Percentiles rank a stretch among this genome's conserved stretches.
phyloP scores from a whole-genome alignment of 64 coral and sea anemone species.

The Trachythela sp. region DNA sequence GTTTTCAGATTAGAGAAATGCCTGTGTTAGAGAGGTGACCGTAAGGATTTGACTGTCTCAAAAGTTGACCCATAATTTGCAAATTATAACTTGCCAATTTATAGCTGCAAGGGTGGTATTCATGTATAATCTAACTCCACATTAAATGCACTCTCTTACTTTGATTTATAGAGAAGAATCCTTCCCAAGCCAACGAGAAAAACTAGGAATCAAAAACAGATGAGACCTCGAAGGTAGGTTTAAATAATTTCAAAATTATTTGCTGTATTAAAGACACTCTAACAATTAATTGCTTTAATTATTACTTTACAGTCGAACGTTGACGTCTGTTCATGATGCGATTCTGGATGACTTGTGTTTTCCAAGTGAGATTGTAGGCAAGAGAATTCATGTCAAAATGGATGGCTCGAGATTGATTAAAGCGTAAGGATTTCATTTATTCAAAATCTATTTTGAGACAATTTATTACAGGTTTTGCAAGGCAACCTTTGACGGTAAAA shows the following conservation, averaged over 20 bases:
- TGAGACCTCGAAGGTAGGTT: slow-evolving; percentile 78
- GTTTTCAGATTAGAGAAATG: too few species aligned
- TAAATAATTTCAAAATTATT: not conserved
- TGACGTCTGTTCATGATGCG: slow-evolving; percentile 91
- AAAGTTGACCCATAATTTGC: too few species aligned
- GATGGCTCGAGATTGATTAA: slow-evolving; percentile 87
- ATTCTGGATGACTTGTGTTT: slow-evolving; percentile 92
- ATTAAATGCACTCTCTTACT: too few species aligned
- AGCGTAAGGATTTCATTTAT: slow-evolving; percentile 57
- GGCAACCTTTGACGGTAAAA: too few species aligned
- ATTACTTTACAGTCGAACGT: slow-evolving; percentile 60
- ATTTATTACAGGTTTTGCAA: too few species aligned
- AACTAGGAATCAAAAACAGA: slow-evolving; percentile 88
- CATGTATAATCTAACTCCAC: too few species aligned
- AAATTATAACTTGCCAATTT: too few species aligned
- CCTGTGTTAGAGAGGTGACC: too few species aligned
- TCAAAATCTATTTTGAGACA: not conserved
- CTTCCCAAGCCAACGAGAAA: slow-evolving; percentile 82
- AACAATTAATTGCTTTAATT: not conserved
- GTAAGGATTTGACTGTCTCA: too few species aligned
- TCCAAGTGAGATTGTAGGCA: slow-evolving; percentile 98
- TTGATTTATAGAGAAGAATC: slow-evolving; percentile 72
- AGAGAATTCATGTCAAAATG: slow-evolving; percentile 74
- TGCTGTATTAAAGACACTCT: too few species aligned
- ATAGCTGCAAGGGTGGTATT: too few species aligned